Evolutionary conservation across 1,140 invertebrate species (phyloP).

Genomic region (Aphelenchoides fujianensis): DNA sequence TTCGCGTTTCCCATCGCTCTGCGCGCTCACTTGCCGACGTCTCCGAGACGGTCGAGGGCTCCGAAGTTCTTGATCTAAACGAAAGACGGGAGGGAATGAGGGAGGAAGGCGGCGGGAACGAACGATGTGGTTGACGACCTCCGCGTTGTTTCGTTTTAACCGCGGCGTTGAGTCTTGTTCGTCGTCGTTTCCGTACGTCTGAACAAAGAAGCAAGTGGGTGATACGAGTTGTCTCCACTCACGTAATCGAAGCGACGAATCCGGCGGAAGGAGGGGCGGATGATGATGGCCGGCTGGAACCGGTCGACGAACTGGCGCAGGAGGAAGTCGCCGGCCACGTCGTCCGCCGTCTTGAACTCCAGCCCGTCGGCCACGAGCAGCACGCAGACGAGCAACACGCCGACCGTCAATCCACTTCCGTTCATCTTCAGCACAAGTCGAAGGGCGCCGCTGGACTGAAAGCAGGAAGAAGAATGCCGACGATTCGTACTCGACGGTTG

Average conservation of each 20-base stretch:
- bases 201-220: neutral
- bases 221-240: no score
- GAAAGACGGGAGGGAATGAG: neutral
- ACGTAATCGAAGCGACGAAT: constrained; percentile 7
- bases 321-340: neutral
- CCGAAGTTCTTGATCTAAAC: neutral
- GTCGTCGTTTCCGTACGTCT: constrained; percentile 8
- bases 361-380: neutral
- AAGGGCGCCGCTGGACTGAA: no score
- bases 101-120: neutral
- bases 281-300: constrained; percentile 21
- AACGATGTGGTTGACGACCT: constrained; percentile 43
- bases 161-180: neutral
- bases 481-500: no score
- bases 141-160: constrained; percentile 39
- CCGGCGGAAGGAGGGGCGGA: constrained; percentile 17
- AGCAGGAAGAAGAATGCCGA: no score
- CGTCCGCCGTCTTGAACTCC: neutral
- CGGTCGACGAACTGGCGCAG: constrained; percentile 24
- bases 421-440: no score
- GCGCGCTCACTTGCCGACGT: neutral
- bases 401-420: no score
- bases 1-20: no score
- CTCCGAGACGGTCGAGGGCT: neutral
- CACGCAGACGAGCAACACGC: neutral